Evolutionary conservation across 53 echinoderm and acorn worm genomes (phyloP).

Genomic region (Luidia sarsii): DNA sequence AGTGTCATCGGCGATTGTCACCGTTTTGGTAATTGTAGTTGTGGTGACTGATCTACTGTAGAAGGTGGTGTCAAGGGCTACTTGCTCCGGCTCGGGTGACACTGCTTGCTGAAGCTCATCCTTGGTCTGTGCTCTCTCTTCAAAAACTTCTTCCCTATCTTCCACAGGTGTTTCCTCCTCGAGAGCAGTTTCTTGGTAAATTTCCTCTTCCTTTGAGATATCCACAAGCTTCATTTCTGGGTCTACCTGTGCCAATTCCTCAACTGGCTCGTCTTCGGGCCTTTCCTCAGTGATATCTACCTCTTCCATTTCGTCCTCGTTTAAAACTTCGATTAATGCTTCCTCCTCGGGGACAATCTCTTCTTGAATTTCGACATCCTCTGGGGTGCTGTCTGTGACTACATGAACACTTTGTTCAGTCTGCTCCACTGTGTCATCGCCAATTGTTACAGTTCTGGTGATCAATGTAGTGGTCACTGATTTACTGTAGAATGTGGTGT

Average conservation of each 20-base stretch:
- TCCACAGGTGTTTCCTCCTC: constrained; percentile 22
- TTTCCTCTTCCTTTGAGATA: not conserved
- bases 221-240: not conserved
- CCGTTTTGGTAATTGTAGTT: too few species aligned
- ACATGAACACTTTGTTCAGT: not conserved
- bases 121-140: constrained; percentile 5
- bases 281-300: not conserved
- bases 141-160: not conserved
- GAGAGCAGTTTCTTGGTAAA: not conserved
- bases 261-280: not conserved
- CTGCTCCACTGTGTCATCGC: not conserved
- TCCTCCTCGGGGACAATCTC: not conserved
- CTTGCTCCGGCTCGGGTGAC: not conserved
- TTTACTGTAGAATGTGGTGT: too few species aligned
- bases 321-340: constrained; percentile 4
- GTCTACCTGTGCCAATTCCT: not conserved
- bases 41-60: too few species aligned
- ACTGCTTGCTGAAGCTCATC: not conserved
- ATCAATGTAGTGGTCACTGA: too few species aligned
- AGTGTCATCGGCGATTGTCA: too few species aligned
- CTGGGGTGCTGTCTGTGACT: not conserved
- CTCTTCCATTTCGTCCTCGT: constrained; percentile 12
- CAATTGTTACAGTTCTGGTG: not conserved
- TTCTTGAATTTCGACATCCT: constrained; percentile 34
- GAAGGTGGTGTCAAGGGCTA: too few species aligned